These are phyloP conservation scores for Aplysia californica DNA, from an alignment of 1,140 invertebrate species.

Conservation along the genomic window DNA sequence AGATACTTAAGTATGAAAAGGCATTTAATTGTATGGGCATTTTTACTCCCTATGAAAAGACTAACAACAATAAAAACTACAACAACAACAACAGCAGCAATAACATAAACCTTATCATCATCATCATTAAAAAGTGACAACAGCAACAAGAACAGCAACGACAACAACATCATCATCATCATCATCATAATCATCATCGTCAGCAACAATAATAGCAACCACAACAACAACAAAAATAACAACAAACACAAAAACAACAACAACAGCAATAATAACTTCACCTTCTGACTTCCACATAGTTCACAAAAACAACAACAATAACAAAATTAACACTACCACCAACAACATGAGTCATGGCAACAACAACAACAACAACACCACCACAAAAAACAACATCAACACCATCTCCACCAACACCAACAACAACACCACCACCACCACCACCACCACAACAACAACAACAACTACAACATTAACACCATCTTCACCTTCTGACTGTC, in stretches of 20 bases:
- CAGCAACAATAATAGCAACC: no score
- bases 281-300: neutral
- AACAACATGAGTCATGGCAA: neutral
- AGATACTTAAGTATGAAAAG: neutral
- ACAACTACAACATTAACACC: neutral
- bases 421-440: neutral
- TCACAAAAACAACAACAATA: no score
- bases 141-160: neutral
- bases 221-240: neutral
- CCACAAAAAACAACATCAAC: no score
- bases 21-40: neutral
- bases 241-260: neutral
- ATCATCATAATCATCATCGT: neutral
- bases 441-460: neutral
- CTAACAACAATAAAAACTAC: neutral
- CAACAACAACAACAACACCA: neutral
- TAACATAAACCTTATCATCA: neutral
- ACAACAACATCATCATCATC: neutral
- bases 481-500: neutral
- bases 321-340: no score
- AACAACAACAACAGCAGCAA: neutral
- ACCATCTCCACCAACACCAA: no score
- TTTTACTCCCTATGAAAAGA: neutral
- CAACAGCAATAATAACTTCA: neutral
- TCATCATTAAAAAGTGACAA: neutral